Evolutionary conservation across 2,113 vertebrate species (phyloP).

Genomic region (Leucosticte australis): DNA sequence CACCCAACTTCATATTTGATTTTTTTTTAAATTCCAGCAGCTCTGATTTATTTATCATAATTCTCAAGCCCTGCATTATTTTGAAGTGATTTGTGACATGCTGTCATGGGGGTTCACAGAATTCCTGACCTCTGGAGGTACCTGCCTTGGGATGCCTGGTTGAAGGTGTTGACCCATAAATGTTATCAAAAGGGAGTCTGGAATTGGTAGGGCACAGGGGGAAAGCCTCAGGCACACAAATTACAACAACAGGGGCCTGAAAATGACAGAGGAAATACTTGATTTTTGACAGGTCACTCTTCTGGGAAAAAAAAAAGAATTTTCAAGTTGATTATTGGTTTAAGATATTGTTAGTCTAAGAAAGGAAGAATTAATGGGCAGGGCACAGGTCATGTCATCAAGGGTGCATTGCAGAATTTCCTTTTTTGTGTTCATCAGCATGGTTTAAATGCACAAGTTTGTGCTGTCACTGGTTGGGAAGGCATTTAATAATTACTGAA

Average conservation of each 20-base stretch:
- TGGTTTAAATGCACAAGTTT: not conserved
- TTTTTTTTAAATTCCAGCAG: not conserved
- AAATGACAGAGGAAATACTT: not conserved
- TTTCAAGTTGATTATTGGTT: not conserved
- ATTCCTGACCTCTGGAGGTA: not conserved
- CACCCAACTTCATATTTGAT: not conserved
- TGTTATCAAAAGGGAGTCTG: not conserved
- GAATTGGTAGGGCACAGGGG: not conserved
- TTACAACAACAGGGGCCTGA: not conserved
- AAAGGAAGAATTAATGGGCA: not conserved
- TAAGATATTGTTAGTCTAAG: not conserved
- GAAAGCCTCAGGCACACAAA: not conserved
- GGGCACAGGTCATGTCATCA: accelerated
- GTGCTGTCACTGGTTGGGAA: not conserved
- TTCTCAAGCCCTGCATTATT: not conserved
- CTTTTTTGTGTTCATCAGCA: not conserved
- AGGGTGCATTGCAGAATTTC: not conserved
- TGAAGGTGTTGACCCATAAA: not conserved
- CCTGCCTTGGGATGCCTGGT: not conserved
- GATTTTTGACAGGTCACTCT: not conserved
- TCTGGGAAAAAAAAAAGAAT: not conserved
- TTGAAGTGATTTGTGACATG: not conserved
- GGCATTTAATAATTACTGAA: not conserved
- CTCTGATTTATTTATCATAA: not conserved
- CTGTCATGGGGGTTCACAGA: not conserved